Percentiles rank a stretch among this genome's conserved stretches.
These are phyloP conservation scores for Miichthys miiuy DNA, from an alignment of 2,797 vertebrate genomes.

Conservation along the genomic window DNA sequence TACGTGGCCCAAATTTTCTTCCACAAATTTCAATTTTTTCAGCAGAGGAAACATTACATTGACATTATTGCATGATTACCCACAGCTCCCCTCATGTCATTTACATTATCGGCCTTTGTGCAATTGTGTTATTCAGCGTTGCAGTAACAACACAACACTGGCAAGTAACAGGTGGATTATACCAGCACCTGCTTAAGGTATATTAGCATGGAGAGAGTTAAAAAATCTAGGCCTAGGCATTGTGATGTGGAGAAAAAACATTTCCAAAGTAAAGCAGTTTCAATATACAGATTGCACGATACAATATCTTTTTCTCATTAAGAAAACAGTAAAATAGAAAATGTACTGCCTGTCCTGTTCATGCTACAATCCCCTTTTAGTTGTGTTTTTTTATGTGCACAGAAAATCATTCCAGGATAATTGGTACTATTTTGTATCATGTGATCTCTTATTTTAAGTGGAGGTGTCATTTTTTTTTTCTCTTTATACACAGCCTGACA, in stretches of 20 bases:
- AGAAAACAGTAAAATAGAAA: no score
- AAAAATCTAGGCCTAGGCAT: background rate
- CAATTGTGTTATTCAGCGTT: background rate
- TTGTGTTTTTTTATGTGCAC: background rate
- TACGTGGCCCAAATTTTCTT: no score
- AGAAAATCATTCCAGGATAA: background rate
- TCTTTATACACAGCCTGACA: background rate
- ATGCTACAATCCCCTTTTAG: background rate
- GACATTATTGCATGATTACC: background rate
- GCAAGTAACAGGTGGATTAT: background rate
- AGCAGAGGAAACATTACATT: background rate
- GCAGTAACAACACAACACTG: background rate
- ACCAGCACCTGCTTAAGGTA: background rate
- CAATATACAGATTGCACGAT: no score
- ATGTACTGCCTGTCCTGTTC: background rate
- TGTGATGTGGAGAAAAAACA: background rate
- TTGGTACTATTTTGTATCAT: background rate
- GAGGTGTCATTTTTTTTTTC: background rate
- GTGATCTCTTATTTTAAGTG: background rate
- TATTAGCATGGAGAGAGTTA: background rate
- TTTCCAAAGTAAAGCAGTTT: background rate
- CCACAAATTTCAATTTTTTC: background rate
- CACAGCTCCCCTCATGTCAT: background rate
- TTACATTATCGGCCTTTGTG: background rate
- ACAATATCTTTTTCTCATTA: background rate